Percentiles rank a stretch among this genome's conserved stretches.
Evolutionary conservation across 2,888 invertebrate species (phyloP).

Genomic region (Eupithecia subumbrata): DNA sequence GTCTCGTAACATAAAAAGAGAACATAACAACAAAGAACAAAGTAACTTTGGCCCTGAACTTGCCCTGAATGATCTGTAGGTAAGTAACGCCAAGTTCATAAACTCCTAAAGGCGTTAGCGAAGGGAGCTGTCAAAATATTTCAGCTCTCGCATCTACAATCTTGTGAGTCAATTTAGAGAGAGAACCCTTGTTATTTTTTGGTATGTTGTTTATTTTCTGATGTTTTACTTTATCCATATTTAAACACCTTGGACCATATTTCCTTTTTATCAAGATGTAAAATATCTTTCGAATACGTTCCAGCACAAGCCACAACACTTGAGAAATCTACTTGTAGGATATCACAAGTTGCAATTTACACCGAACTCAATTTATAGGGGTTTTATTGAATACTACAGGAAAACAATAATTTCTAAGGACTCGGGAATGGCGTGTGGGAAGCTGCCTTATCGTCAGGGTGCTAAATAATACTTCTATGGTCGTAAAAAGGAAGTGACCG

Average conservation of each 20-base stretch:
- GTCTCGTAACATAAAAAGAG: no score
- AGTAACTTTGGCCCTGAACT: no score
- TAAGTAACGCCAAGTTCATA: no score
- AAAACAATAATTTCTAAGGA: slow-evolving; percentile 39
- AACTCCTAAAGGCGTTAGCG: no score
- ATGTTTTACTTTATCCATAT: no score
- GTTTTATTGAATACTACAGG: slow-evolving; percentile 48
- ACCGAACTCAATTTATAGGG: slow-evolving; percentile 49
- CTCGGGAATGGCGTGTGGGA: slow-evolving; percentile 24
- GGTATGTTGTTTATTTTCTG: no score
- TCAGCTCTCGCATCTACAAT: no score
- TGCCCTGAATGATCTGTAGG: no score
- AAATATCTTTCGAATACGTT: slow-evolving; percentile 48
- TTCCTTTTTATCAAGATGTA: slow-evolving; percentile 63
- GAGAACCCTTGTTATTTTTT: no score
- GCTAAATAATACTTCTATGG: slow-evolving; percentile 36
- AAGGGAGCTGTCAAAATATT: no score
- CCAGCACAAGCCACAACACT: slow-evolving; percentile 42
- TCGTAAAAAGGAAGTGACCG: slow-evolving; percentile 40
- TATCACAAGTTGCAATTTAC: slow-evolving; percentile 52
- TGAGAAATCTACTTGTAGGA: slow-evolving; percentile 49
- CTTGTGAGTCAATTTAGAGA: no score
- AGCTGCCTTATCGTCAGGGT: slow-evolving; percentile 30
- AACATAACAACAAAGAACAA: no score
- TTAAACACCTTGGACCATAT: slow-evolving; percentile 53